Conservation (phyloP, 2,113 vertebrate genomes). For the Cynoglossus semilaevis region DNA sequence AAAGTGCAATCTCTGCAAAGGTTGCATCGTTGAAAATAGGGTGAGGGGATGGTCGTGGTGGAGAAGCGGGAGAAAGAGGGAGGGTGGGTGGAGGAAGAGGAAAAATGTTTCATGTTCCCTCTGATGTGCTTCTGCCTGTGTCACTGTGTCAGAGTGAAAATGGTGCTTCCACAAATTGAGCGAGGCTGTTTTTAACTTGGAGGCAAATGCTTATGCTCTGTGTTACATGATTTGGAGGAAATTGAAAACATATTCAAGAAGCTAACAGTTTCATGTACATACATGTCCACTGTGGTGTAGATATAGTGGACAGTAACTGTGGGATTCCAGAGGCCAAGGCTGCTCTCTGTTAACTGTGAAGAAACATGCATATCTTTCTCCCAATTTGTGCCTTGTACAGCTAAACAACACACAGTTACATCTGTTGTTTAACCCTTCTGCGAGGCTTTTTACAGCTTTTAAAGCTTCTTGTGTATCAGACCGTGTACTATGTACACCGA, state of each 20-base stretch:
- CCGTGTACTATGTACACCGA: too few relatives aligned
- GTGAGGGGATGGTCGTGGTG: constrained; percentile 27
- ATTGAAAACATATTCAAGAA: constrained; percentile 58
- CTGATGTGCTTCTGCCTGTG: constrained; percentile 50
- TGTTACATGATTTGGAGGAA: constrained; percentile 52
- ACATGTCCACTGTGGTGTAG: constrained; percentile 38
- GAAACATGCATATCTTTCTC: constrained; percentile 4
- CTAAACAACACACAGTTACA: too few relatives aligned
- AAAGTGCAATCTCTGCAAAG: constrained; percentile 64
- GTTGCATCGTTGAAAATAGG: constrained; percentile 60
- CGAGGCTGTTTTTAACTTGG: constrained; percentile 55
- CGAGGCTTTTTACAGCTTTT: too few relatives aligned
- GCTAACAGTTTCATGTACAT: constrained; percentile 47
- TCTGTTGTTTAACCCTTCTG: too few relatives aligned
- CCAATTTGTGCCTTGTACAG: neutral
- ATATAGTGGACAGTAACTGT: constrained; percentile 9
- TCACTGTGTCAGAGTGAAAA: constrained; percentile 51
- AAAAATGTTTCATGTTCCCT: constrained; percentile 62
- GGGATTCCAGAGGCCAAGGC: constrained; percentile 42
- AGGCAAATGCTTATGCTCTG: constrained; percentile 63
- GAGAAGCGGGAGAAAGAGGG: constrained; percentile 11
- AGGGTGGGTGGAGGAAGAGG: constrained; percentile 23
- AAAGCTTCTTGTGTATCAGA: too few relatives aligned
- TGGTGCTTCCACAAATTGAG: constrained; percentile 55
- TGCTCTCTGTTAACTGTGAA: constrained; percentile 23